Evolutionary conservation across 2,113 vertebrate species (phyloP).

Genomic region (Alethe castanea): DNA sequence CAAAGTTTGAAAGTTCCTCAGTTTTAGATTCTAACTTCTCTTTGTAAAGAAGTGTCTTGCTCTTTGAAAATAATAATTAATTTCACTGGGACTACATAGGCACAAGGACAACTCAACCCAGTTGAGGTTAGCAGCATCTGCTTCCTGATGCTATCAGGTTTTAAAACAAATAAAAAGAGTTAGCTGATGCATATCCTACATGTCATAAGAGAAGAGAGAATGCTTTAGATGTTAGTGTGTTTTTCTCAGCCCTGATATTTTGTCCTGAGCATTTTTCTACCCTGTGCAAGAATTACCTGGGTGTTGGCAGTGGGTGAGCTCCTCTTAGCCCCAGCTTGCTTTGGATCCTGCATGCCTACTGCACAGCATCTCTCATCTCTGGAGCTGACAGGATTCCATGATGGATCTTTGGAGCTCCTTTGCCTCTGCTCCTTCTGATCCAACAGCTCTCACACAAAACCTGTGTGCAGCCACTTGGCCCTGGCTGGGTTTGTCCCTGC

Average conservation of each 20-base stretch:
- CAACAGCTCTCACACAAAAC: background rate
- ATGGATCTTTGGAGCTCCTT: background rate
- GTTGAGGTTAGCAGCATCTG: background rate
- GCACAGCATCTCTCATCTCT: background rate
- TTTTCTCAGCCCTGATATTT: background rate
- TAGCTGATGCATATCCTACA: background rate
- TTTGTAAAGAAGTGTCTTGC: background rate
- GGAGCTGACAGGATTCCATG: background rate
- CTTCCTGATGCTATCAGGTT: background rate
- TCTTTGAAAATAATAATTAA: background rate
- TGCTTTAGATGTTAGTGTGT: background rate
- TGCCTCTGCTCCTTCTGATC: background rate
- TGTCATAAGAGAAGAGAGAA: background rate
- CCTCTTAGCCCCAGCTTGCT: background rate
- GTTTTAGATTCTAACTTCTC: background rate
- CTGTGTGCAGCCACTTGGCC: fast-evolving
- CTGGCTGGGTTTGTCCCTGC: background rate
- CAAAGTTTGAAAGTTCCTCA: background rate
- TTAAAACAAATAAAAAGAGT: background rate
- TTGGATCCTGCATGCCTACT: background rate
- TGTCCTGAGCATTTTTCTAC: background rate
- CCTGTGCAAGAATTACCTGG: background rate
- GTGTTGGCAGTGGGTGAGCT: fast-evolving
- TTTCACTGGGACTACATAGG: background rate
- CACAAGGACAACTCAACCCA: background rate